Conservation (phyloP, 2,113 vertebrate genomes). For the Channa maculata region DNA sequence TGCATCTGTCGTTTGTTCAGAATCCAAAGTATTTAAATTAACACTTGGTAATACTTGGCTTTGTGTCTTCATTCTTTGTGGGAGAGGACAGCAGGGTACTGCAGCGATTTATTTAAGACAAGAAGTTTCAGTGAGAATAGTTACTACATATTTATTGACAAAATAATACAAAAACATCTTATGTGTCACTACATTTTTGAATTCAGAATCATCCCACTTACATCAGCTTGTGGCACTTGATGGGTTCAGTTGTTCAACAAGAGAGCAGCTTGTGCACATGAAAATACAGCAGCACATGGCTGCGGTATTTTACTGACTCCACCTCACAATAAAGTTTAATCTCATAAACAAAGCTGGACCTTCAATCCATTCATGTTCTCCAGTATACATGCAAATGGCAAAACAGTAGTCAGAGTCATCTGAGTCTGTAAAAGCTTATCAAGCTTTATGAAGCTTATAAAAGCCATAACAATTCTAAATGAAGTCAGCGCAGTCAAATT, state of each 20-base stretch:
- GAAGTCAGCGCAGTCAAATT: conserved; percentile 3
- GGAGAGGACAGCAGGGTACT: background rate
- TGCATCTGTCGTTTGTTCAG: conserved; percentile 28
- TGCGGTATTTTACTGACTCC: background rate
- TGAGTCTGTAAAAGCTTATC: background rate
- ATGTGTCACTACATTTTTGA: conserved; percentile 21
- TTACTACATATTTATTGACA: conserved; percentile 47
- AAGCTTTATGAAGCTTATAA: background rate
- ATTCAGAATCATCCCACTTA: conserved; percentile 11
- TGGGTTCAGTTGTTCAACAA: conserved; percentile 26
- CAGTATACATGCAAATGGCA: background rate
- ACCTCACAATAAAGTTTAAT: conserved; percentile 21
- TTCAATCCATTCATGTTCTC: background rate
- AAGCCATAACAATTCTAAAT: background rate
- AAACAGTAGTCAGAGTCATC: too few relatives aligned
- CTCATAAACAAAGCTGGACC: conserved; percentile 5
- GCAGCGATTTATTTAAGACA: background rate
- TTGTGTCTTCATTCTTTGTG: background rate
- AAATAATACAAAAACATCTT: conserved; percentile 30
- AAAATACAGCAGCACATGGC: background rate
- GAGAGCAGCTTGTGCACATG: conserved; percentile 13
- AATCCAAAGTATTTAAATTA: conserved; percentile 54
- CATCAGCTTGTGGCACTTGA: conserved; percentile 66
- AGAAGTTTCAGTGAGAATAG: background rate
- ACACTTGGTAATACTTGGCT: conserved; percentile 16